phyloP scores from a whole-genome alignment of 2,113 vertebrate species.

The Tor tambroides region DNA sequence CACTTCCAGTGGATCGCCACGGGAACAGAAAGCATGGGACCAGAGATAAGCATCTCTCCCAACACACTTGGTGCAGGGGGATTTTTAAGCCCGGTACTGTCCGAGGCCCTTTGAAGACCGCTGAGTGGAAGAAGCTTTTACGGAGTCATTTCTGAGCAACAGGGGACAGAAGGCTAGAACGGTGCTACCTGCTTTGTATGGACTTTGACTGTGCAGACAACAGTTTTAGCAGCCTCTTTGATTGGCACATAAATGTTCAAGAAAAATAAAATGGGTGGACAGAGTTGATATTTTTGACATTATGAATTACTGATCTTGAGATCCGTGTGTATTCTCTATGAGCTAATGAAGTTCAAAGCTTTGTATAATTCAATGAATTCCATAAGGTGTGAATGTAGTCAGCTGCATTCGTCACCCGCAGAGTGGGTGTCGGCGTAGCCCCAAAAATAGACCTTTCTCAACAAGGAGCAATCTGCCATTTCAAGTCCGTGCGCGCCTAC shows the following conservation, averaged over 20 bases:
- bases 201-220: constrained; percentile 6
- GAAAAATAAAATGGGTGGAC: not conserved
- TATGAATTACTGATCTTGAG: not conserved
- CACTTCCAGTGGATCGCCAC: not conserved
- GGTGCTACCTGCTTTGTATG: not conserved
- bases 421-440: constrained; percentile 37
- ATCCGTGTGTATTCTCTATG: not conserved
- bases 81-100: constrained; percentile 38
- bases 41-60: constrained; percentile 30
- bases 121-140: constrained; percentile 25
- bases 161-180: not conserved
- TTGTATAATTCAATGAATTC: constrained; percentile 9
- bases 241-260: not conserved
- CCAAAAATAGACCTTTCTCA: constrained; percentile 55
- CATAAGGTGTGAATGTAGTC: constrained; percentile 46
- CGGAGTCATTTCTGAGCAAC: not conserved
- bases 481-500: constrained; percentile 45
- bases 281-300: not conserved
- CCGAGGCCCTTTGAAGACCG: constrained; percentile 18
- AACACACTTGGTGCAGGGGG: constrained; percentile 38
- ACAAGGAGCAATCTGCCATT: constrained; percentile 54
- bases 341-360: not conserved
- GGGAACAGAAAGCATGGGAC: not conserved
- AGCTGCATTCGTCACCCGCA: constrained; percentile 40
- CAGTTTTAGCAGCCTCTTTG: not conserved